Base-by-base conservation (phyloP, 2,888 invertebrate species). In the Leucoptera coffeella region DNA sequence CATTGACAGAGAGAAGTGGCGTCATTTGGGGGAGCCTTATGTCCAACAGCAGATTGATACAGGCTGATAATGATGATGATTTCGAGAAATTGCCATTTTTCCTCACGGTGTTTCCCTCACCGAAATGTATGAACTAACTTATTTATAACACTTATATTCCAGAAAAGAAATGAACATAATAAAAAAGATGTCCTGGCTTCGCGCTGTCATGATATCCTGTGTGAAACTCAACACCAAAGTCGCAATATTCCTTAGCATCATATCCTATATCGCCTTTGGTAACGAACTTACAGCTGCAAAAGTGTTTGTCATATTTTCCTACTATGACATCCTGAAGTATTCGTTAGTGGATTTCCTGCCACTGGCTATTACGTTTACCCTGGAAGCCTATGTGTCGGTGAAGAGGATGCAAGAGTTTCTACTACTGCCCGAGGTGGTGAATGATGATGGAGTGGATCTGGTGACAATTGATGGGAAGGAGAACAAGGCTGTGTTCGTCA, bases 281-380 rank as follows among this genome's bases (percentile, higher is more conserved):
- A 74, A 83, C 40, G 54, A 71, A 31, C 57, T 91, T 3, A 83
- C 81, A 0, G 82, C 91, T 0, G 81, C 86, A 28, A 80, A 79
- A 46, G 64, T 87, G 0, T 89, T 87, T 47, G 83, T 87, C 5
- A 75, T 87, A 17, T 82, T 87, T 14, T 81, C 89, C 0, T 82
- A 88, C 38, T 89, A 85, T 45, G 88, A 86, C 39, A 82, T 86
- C 30, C 52, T 90, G 3, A 80, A 87, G 22, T 78, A 85, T 29
- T 80, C 82, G 0, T 75, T 89, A 56, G 86, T 85, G 0, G 81
- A 87, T 17, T 89, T 85, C 47, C 80, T 90, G 39, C 89, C 91
- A 0, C 67, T 79, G 39, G 85, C 85, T 1, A 79, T 91, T 20
- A 80, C 84, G 2, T 82, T 82, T 41, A 75, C 82, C 0, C 75